Conservation (phyloP, 2,797 vertebrate genomes). For the Limnodromus scolopaceus region DNA sequence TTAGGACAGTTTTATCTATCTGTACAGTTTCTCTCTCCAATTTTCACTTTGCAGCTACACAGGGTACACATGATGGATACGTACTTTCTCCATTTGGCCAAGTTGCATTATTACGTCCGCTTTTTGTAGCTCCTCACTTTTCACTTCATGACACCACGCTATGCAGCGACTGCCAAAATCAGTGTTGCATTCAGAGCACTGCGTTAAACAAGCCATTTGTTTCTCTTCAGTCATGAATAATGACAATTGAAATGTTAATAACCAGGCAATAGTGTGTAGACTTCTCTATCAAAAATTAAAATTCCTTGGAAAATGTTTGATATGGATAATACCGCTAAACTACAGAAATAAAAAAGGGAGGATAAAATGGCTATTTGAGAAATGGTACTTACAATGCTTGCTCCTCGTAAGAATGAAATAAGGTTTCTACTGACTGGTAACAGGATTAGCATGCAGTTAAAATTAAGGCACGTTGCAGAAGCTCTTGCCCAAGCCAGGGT, state of each 20-base stretch:
- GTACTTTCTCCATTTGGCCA: conserved; percentile 18
- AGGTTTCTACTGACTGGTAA: conserved; percentile 83
- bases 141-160: conserved; percentile 40
- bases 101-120: not conserved
- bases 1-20: not conserved
- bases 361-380: conserved; percentile 31
- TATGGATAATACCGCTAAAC: conserved; percentile 12
- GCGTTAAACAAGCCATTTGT: conserved; percentile 55
- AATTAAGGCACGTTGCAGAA: conserved; percentile 83
- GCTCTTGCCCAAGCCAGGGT: conserved; percentile 84
- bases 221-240: conserved; percentile 44
- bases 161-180: conserved; percentile 24
- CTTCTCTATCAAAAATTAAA: conserved; percentile 45
- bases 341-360: conserved; percentile 9
- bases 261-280: conserved; percentile 25
- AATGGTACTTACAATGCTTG: conserved; percentile 77
- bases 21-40: not conserved
- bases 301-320: conserved; percentile 48
- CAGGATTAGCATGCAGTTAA: conserved; percentile 85
- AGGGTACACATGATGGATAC: not conserved
- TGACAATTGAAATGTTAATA: conserved; percentile 61
- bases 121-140: conserved; percentile 31
- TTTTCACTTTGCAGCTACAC: not conserved
- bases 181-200: conserved; percentile 20
- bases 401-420: conserved; percentile 81